phyloP scores from a whole-genome alignment of 37 sponge, comb jelly and placozoan genomes.

The Spongilla lacustris region DNA sequence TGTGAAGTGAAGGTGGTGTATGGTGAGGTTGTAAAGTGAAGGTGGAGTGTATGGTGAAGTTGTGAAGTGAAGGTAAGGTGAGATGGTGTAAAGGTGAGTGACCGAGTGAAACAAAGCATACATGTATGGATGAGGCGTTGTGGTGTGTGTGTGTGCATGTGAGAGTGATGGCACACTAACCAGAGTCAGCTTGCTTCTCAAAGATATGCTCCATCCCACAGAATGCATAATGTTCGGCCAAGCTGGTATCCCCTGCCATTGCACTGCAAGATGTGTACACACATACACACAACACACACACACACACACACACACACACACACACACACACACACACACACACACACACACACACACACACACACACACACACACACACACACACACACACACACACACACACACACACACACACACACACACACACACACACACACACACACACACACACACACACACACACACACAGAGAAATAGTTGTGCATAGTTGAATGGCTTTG shows the following conservation, averaged over 20 bases:
- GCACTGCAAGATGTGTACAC: slow-evolving; percentile 48
- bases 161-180: slow-evolving; percentile 13
- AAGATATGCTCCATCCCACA: slow-evolving; percentile 91
- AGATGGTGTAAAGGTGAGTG: not conserved
- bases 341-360: too few relatives aligned
- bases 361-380: too few relatives aligned
- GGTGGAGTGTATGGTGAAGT: not conserved
- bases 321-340: too few relatives aligned
- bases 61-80: not conserved
- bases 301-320: not conserved
- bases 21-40: not conserved
- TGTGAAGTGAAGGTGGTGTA: not conserved
- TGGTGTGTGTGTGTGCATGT: not conserved
- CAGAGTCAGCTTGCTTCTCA: slow-evolving; percentile 75
- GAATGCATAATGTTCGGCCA: slow-evolving; percentile 86
- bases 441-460: not conserved
- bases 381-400: too few relatives aligned
- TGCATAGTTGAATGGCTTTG: not conserved
- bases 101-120: not conserved
- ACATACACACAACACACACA: not conserved
- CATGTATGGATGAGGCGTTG: not conserved
- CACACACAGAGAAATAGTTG: too few relatives aligned
- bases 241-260: slow-evolving; percentile 75
- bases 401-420: too few relatives aligned
- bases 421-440: too few relatives aligned